A percentile compares a stretch with the other conserved stretches of the same genome.
Conservation (phyloP, 2,113 vertebrate genomes). For the Falcunculus frontatus region DNA sequence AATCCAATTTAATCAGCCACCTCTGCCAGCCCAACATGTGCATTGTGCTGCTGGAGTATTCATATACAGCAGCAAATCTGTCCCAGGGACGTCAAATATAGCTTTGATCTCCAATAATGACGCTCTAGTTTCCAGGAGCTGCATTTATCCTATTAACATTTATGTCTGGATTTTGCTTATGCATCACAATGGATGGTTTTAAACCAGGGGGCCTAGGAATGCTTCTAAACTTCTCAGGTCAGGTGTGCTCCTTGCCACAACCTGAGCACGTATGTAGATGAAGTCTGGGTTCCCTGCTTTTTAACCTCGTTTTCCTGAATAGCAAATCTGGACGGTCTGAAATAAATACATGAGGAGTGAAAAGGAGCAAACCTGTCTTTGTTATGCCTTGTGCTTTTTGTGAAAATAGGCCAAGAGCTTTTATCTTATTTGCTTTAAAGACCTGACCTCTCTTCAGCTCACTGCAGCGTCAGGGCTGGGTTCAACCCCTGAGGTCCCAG, state of each 20-base stretch:
- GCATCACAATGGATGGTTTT: not conserved
- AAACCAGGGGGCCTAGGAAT: not conserved
- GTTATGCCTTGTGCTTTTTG: not conserved
- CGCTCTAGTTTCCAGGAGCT: not conserved
- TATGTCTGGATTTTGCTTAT: slow-evolving; percentile 33
- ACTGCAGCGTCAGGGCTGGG: not conserved
- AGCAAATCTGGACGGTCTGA: not conserved
- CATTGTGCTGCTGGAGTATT: not conserved
- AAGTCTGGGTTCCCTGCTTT: not conserved
- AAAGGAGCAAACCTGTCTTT: not conserved
- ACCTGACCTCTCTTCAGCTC: not conserved
- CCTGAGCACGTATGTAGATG: not conserved
- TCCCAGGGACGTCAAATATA: not conserved
- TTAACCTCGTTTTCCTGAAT: not conserved
- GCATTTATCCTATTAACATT: slow-evolving; percentile 27
- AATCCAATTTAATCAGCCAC: not conserved
- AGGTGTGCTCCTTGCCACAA: not conserved
- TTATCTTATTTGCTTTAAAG: not conserved
- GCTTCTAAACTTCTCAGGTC: not conserved
- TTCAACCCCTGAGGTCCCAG: not conserved
- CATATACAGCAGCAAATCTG: slow-evolving; percentile 27
- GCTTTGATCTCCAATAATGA: slow-evolving; percentile 37
- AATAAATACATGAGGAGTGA: not conserved
- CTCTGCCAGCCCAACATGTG: not conserved
- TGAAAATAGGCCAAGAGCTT: not conserved